phyloP scores from a whole-genome alignment of 2,888 invertebrate genomes.

The Minunthozetes semirufus region DNA sequence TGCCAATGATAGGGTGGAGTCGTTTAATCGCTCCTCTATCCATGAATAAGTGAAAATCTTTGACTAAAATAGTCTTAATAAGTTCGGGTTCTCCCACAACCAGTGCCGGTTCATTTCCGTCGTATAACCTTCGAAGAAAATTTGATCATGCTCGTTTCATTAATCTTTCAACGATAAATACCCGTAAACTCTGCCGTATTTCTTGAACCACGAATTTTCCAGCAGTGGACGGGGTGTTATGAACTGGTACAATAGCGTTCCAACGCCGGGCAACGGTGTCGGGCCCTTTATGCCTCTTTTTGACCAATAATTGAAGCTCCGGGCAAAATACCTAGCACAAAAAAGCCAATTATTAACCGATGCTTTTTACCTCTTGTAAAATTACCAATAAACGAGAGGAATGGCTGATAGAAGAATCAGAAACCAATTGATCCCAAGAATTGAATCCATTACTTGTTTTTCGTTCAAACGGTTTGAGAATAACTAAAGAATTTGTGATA shows the following conservation, averaged over 20 bases:
- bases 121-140: background rate
- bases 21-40: background rate
- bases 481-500: too few relatives aligned
- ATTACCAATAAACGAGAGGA: too few relatives aligned
- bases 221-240: background rate
- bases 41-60: conserved; percentile 27
- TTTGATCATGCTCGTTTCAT: background rate
- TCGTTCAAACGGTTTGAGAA: too few relatives aligned
- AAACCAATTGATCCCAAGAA: too few relatives aligned
- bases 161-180: background rate
- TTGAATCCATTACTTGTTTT: too few relatives aligned
- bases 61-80: conserved; percentile 30
- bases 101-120: conserved; percentile 24
- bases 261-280: background rate
- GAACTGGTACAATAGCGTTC: background rate
- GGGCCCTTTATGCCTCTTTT: conserved; percentile 30
- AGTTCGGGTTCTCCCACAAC: conserved; percentile 23
- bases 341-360: too few relatives aligned
- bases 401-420: too few relatives aligned
- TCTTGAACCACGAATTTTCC: background rate
- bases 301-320: conserved; percentile 27
- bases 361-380: too few relatives aligned
- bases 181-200: conserved; percentile 30
- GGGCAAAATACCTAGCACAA: conserved; percentile 16
- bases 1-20: background rate